phyloP scores from a whole-genome alignment of 2,888 invertebrate species.

The Nephrocerus scutellatus region DNA sequence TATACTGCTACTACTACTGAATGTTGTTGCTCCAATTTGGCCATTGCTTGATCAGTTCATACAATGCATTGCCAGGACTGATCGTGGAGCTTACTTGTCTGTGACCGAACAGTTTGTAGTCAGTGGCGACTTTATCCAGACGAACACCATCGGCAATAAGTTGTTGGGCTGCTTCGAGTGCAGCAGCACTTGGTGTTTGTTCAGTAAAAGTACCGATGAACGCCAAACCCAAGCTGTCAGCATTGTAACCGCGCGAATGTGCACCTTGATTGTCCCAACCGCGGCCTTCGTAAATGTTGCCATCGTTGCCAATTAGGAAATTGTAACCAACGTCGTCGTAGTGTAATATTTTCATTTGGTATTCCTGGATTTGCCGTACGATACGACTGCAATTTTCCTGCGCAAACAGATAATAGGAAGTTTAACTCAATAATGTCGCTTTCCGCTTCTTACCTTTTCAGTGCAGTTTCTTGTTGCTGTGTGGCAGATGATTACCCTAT shows the following conservation, averaged over 20 bases:
- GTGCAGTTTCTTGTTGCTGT: conserved; percentile 56
- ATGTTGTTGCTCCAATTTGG: conserved; percentile 52
- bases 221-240: conserved; percentile 59
- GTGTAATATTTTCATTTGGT: conserved; percentile 55
- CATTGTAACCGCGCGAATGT: conserved; percentile 60
- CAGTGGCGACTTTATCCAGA: conserved; percentile 52
- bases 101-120: conserved; percentile 63
- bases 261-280: conserved; percentile 65
- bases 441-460: conserved; percentile 26
- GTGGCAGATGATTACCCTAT: conserved; percentile 55
- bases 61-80: conserved; percentile 63
- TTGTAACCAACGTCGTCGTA: conserved; percentile 70
- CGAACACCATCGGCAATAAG: conserved; percentile 57
- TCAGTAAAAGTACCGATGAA: conserved; percentile 63
- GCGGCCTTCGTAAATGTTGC: conserved; percentile 62
- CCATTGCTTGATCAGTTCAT: conserved; percentile 58
- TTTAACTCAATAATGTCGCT: too few relatives aligned
- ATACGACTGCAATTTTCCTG: conserved; percentile 51
- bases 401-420: conserved; percentile 25
- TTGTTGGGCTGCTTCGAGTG: conserved; percentile 54
- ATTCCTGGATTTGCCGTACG: conserved; percentile 56
- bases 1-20: too few relatives aligned
- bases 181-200: conserved; percentile 49
- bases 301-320: conserved; percentile 70
- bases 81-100: conserved; percentile 59